These are phyloP conservation scores for Micropoecilia bifurca DNA, from an alignment of 2,797 vertebrate genomes.

Conservation along the genomic window DNA sequence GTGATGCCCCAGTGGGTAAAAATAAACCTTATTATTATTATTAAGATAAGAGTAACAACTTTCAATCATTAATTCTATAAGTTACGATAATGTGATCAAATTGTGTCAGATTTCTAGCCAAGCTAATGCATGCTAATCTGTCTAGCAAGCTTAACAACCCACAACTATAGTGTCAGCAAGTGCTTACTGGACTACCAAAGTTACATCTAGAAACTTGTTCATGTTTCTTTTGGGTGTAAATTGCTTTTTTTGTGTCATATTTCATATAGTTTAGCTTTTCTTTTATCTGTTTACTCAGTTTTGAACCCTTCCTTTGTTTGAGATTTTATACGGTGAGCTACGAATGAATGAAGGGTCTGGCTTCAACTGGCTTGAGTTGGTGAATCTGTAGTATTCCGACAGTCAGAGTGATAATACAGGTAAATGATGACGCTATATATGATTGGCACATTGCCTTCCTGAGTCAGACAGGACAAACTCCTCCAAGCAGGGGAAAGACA, in stretches of 20 bases:
- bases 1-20: not conserved
- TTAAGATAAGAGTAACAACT: not conserved
- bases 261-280: not conserved
- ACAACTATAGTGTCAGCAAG: not conserved
- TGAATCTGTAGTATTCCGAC: not conserved
- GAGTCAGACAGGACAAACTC: not conserved
- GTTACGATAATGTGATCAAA: not conserved
- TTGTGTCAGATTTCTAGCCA: not conserved
- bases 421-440: not conserved
- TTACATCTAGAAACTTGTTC: not conserved
- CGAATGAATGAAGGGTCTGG: not conserved
- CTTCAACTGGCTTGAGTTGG: not conserved
- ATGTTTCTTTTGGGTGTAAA: not conserved
- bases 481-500: not conserved
- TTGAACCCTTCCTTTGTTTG: not conserved
- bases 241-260: not conserved
- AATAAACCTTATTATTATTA: not conserved
- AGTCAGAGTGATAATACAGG: not conserved
- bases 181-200: not conserved
- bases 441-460: not conserved
- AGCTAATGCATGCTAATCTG: not conserved
- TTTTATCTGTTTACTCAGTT: not conserved
- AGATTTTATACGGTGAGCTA: not conserved
- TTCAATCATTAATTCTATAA: not conserved
- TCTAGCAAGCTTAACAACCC: not conserved